Evolutionary conservation across 1,140 invertebrate species (phyloP).

Genomic region (Chelonus insularis): DNA sequence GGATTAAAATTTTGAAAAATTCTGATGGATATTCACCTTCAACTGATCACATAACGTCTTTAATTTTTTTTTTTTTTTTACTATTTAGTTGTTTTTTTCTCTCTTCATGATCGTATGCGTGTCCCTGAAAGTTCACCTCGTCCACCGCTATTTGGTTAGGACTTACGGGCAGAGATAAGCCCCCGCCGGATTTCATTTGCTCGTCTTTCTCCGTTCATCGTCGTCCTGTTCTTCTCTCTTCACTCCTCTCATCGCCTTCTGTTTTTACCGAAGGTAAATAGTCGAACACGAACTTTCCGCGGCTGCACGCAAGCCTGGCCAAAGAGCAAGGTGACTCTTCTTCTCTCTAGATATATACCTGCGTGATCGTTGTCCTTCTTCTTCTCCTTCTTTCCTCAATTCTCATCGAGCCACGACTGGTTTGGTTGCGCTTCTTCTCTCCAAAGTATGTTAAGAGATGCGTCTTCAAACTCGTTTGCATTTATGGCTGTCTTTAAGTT

Average conservation of each 20-base stretch:
- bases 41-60: too few relatives aligned
- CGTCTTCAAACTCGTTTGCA: constrained; percentile 27
- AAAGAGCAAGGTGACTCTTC: constrained; percentile 27
- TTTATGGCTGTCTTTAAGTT: constrained; percentile 23
- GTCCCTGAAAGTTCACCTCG: constrained; percentile 25
- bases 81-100: background rate
- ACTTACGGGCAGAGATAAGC: constrained; percentile 44
- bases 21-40: too few relatives aligned
- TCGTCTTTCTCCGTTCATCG: constrained; percentile 28
- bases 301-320: constrained; percentile 28
- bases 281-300: constrained; percentile 32
- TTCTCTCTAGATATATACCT: background rate
- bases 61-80: too few relatives aligned
- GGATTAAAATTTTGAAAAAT: too few relatives aligned
- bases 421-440: constrained; percentile 23
- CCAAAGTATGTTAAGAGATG: constrained; percentile 25
- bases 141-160: constrained; percentile 49
- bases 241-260: constrained; percentile 26
- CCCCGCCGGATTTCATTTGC: constrained; percentile 49
- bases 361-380: constrained; percentile 6
- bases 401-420: constrained; percentile 7
- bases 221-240: constrained; percentile 8
- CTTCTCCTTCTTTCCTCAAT: background rate
- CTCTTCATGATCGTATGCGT: background rate
- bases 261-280: constrained; percentile 35